A percentile compares a stretch with the other conserved stretches of the same genome.
These are phyloP conservation scores for Australoheros facetus DNA, from an alignment of 2,797 vertebrate species.

Conservation along the genomic window DNA sequence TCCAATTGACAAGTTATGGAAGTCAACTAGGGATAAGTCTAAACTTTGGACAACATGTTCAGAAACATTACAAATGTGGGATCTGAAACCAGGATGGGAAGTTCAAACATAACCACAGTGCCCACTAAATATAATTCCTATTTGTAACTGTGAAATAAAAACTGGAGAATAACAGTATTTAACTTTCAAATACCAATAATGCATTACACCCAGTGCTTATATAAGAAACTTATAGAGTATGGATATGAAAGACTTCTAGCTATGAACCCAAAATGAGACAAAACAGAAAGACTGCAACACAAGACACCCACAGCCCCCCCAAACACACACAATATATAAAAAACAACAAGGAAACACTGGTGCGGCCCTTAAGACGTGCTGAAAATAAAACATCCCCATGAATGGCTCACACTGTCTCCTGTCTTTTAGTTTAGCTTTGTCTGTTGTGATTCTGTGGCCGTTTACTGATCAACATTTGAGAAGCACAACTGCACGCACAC, in stretches of 20 bases:
- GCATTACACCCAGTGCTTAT: background rate
- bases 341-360: background rate
- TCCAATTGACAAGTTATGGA: background rate
- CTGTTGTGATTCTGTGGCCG: background rate
- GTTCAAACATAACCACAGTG: too few relatives aligned
- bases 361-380: background rate
- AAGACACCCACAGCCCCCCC: too few relatives aligned
- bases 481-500: conserved; percentile 28
- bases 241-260: background rate
- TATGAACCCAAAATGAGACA: background rate
- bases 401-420: background rate
- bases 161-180: background rate
- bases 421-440: background rate
- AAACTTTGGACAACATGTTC: background rate
- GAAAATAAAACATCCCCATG: background rate
- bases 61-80: background rate
- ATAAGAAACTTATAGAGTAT: background rate
- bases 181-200: background rate
- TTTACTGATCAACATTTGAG: conserved; percentile 62
- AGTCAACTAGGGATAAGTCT: background rate
- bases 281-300: background rate
- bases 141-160: background rate
- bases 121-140: background rate
- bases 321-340: background rate
- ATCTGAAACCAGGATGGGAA: background rate